These are phyloP conservation scores for Tipula vernalis DNA, from an alignment of 2,888 invertebrate genomes.

Conservation along the genomic window DNA sequence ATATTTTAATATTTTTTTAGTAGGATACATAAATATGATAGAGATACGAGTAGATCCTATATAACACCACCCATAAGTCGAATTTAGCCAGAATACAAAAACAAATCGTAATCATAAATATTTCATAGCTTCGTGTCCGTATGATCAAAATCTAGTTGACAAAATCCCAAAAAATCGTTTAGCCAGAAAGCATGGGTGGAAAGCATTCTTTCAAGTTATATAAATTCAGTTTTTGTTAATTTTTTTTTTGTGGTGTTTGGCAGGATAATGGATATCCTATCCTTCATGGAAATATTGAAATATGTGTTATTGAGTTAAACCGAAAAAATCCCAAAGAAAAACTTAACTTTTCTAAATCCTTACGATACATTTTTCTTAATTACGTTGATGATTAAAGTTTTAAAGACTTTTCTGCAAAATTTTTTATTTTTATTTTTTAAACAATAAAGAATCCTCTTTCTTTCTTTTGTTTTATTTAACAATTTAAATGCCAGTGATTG, in stretches of 20 bases:
- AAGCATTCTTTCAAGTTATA: too few species aligned
- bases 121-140: background rate
- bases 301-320: background rate
- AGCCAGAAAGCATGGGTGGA: too few species aligned
- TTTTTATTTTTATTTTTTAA: background rate
- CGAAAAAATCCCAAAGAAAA: background rate
- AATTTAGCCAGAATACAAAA: too few species aligned
- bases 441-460: background rate
- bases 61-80: background rate
- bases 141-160: too few species aligned
- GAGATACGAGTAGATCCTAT: background rate
- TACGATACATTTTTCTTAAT: background rate
- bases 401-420: background rate
- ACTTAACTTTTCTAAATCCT: background rate
- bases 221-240: too few species aligned
- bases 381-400: background rate
- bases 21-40: background rate
- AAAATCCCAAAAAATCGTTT: background rate
- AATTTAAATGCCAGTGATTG: background rate
- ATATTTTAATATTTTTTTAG: background rate
- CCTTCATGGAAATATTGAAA: background rate
- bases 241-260: too few species aligned
- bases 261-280: background rate
- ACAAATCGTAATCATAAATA: background rate
- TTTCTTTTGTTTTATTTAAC: background rate